Percentiles rank a stretch among this genome's conserved stretches.
Conservation (phyloP, 1,140 invertebrate genomes). For the Caerostris darwini region DNA sequence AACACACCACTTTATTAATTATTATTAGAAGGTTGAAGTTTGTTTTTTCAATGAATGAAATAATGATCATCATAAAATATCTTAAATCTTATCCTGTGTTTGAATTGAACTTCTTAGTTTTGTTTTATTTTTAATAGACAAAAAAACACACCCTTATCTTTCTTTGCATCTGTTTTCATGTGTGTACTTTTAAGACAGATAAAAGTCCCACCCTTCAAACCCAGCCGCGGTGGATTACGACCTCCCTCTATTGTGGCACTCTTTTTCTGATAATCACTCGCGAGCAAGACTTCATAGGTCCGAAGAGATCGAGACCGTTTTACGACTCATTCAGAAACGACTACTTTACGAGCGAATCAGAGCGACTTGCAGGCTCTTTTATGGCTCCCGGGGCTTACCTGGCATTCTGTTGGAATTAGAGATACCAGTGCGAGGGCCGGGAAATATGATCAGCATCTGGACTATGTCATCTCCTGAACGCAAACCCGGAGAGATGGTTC, state of each 20-base stretch:
- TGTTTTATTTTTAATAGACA: too few relatives aligned
- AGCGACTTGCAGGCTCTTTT: conserved; percentile 65
- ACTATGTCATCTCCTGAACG: conserved; percentile 50
- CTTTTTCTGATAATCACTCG: conserved; percentile 69
- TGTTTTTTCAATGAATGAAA: too few relatives aligned
- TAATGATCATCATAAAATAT: too few relatives aligned
- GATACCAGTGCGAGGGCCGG: conserved; percentile 22
- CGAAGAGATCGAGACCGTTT: conserved; percentile 61
- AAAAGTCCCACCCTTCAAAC: neutral
- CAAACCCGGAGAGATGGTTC: neutral
- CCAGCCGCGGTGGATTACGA: neutral
- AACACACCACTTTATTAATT: too few relatives aligned
- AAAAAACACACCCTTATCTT: neutral
- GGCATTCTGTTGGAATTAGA: conserved; percentile 33
- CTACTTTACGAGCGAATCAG: conserved; percentile 74
- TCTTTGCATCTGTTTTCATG: neutral
- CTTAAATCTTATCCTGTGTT: too few relatives aligned
- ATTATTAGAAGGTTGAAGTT: too few relatives aligned
- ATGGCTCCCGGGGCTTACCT: conserved; percentile 61
- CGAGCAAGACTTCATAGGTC: conserved; percentile 49
- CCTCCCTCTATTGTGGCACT: conserved; percentile 3
- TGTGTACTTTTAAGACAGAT: conserved; percentile 5
- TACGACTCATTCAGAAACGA: conserved; percentile 74
- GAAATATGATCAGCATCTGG: conserved; percentile 54
- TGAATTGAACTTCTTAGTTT: too few relatives aligned